Evolutionary conservation across 1,140 invertebrate species (phyloP).

Genomic region (Camponotus vicinus): DNA sequence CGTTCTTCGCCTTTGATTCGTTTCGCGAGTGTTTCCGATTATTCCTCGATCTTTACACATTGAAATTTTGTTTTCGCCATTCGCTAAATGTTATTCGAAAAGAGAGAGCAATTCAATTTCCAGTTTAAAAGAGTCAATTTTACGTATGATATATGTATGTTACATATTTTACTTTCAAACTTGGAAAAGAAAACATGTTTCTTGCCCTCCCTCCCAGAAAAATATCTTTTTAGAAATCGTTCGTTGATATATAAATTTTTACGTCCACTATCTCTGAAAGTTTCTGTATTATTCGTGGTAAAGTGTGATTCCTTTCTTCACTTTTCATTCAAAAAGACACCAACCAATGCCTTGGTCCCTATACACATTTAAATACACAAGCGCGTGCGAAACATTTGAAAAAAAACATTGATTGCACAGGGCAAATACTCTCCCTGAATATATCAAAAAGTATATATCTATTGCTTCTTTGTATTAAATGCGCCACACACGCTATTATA

Average conservation of each 20-base stretch:
- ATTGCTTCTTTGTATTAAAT: conserved; percentile 59
- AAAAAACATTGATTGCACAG: conserved; percentile 45
- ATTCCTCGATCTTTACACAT: conserved; percentile 2
- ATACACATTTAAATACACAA: conserved; percentile 34
- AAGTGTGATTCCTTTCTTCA: neutral
- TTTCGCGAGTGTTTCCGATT: neutral
- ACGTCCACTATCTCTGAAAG: neutral
- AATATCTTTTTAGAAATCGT: conserved; percentile 3
- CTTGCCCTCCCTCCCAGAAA: neutral
- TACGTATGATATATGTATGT: neutral
- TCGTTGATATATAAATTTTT: neutral
- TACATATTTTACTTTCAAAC: neutral
- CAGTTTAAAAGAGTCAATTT: conserved; percentile 14
- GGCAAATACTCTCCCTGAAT: conserved; percentile 26
- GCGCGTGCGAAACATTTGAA: conserved; percentile 1
- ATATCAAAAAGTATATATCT: conserved; percentile 70
- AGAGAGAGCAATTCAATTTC: conserved; percentile 1
- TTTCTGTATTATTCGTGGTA: neutral
- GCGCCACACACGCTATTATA: conserved; percentile 44
- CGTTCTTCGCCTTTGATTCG: conserved; percentile 22
- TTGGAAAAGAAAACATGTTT: neutral
- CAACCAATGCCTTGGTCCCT: conserved; percentile 40
- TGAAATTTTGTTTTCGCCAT: conserved; percentile 27
- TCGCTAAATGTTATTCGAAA: conserved; percentile 23
- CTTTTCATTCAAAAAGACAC: conserved; percentile 50